Base-by-base conservation (phyloP, 1,140 invertebrate genomes). In the Phocides pigmalion region DNA sequence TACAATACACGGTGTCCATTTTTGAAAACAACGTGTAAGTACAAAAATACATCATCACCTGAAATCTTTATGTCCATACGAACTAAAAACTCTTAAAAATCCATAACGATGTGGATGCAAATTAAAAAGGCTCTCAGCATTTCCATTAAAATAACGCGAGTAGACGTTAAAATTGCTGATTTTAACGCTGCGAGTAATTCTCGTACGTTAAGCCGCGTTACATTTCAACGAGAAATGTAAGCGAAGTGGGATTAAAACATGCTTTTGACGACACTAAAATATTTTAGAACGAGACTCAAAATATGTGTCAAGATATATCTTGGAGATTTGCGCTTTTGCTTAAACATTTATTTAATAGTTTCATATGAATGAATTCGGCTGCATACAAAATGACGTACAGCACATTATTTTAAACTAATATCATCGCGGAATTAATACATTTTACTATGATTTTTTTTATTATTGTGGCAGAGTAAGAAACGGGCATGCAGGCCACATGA, bases 151-250 rank as follows among this genome's bases (percentile, higher is more conserved):
- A 54, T 54, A 54, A 54, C 50, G 50, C 35, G 35, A 41, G 50
- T 54, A 54, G 50, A 54, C 35, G 50, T 39, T 54, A 37, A 54
- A 54, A 54, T 54, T 54, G 50, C 50, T 54, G 50, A 54, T 54
- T 54, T 54, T 53, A 53, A 53, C 12, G 49, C 28, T 53, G 50
- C 15, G 35, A n/a, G 28, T 39, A 22, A 39, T 39, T 35, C 17
- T 20, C 50, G n/a, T 53, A 39, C 35, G 50, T 39, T 20, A 53
- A 46, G 44, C 19, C 17, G 44, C 19, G 44, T 46, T 46, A 46
- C 44, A 46, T 46, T 46, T 20, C 44, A 12, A 2, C 17, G 19
- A 17, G 19, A 20, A 46, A 46, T 46, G 19, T 46, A 46, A 46
- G 44, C 44, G 11, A 15, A 46, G 44, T 20, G 6, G 44, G 44